Conservation (phyloP, 2,888 invertebrate species). For the Ennomos quercinarius region DNA sequence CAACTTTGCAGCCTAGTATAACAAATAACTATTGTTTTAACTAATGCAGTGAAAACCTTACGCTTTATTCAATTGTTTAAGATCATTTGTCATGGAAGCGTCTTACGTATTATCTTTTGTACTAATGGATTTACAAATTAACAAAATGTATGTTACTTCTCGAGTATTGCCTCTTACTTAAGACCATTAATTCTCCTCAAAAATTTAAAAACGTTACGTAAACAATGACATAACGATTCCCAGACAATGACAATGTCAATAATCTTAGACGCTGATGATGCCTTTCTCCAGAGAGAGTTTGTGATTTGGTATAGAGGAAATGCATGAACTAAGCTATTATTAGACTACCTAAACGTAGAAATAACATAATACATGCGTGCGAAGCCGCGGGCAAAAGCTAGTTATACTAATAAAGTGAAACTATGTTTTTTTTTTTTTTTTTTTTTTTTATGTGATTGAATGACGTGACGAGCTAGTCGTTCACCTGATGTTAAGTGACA, state of each 20-base stretch:
- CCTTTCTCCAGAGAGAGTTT: constrained; percentile 47
- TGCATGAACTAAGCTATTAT: too few relatives aligned
- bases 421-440: too few relatives aligned
- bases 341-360: too few relatives aligned
- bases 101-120: not conserved
- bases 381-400: too few relatives aligned
- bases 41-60: not conserved
- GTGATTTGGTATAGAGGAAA: too few relatives aligned
- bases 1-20: too few relatives aligned
- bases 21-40: too few relatives aligned
- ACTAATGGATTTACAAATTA: constrained; percentile 13
- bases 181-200: constrained; percentile 26
- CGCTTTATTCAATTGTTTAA: not conserved
- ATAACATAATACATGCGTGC: too few relatives aligned
- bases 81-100: not conserved
- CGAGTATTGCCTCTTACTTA: constrained; percentile 16
- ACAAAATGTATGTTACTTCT: constrained; percentile 30
- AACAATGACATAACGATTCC: constrained; percentile 32
- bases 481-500: too few relatives aligned
- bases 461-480: too few relatives aligned
- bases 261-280: constrained; percentile 38
- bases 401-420: constrained; percentile 42
- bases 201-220: constrained; percentile 36
- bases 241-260: constrained; percentile 42
- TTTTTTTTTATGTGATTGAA: too few relatives aligned